These are phyloP conservation scores for Fragum sueziense DNA, from an alignment of 2,888 invertebrate species.

Conservation along the genomic window DNA sequence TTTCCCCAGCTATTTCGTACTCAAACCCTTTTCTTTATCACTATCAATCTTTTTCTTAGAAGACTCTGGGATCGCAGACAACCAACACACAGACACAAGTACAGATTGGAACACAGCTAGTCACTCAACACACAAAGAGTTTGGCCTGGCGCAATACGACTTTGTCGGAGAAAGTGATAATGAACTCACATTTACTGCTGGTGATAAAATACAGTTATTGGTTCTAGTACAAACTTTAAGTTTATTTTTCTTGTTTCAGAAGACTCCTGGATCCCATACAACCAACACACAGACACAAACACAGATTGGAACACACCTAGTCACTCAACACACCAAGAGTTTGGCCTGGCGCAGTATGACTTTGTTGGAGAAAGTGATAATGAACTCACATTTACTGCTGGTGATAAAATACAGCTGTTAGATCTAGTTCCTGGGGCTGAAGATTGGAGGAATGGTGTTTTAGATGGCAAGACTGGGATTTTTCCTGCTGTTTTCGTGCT, in stretches of 20 bases:
- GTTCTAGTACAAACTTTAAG: no score
- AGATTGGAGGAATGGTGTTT: conserved; percentile 73
- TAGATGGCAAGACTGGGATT: conserved; percentile 68
- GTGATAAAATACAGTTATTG: conserved; percentile 85
- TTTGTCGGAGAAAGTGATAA: conserved; percentile 70
- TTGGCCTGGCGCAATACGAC: conserved; percentile 69
- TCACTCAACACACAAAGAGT: conserved; percentile 4
- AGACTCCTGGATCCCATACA: no score
- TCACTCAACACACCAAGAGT: conserved; percentile 4
- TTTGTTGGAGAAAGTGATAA: conserved; percentile 70
- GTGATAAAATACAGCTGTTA: conserved; percentile 85
- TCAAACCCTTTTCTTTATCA: no score
- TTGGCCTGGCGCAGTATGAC: conserved; percentile 69
- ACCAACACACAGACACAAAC: background rate
- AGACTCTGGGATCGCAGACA: no score
- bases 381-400: conserved; percentile 72
- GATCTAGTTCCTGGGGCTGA: conserved; percentile 84
- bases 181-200: conserved; percentile 72
- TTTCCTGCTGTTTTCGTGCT: conserved; percentile 74
- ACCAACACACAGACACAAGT: background rate
- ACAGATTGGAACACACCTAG: background rate
- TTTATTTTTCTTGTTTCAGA: no score
- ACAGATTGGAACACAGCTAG: background rate
- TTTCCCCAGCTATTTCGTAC: no score
- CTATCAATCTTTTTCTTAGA: no score